These are phyloP conservation scores for Mobula birostris DNA, from an alignment of 2,113 vertebrate genomes.

Conservation along the genomic window DNA sequence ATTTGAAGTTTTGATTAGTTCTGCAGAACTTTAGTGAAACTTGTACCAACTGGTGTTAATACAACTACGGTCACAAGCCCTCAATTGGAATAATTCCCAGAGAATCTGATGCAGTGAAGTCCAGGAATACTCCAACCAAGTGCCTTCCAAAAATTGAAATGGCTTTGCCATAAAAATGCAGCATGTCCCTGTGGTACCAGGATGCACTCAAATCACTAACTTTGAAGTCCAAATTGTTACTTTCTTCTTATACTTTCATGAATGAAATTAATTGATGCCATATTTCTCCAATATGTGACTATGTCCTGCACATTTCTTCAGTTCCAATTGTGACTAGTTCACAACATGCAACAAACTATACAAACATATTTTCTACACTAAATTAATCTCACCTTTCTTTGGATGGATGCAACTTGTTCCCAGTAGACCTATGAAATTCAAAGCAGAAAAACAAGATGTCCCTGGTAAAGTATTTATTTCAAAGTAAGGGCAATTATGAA, in stretches of 20 bases:
- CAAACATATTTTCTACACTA: background rate
- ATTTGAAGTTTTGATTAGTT: background rate
- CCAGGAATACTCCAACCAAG: background rate
- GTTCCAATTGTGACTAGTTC: background rate
- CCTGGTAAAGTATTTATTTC: background rate
- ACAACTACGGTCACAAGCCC: background rate
- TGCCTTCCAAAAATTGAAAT: background rate
- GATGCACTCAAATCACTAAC: background rate
- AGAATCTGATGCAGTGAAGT: background rate
- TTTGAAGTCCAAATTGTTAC: background rate
- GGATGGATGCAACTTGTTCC: background rate
- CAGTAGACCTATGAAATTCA: background rate
- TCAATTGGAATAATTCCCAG: background rate
- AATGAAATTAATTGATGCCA: background rate
- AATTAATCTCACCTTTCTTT: background rate
- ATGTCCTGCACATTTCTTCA: slow-evolving; percentile 6
- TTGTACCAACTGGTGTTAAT: background rate
- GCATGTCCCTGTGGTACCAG: background rate
- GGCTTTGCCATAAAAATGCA: background rate
- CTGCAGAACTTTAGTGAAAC: background rate
- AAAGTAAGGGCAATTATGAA: background rate
- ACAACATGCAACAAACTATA: background rate
- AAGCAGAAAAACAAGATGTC: background rate
- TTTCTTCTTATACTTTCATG: background rate
- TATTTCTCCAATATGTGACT: no score